Percentiles rank a stretch among this genome's conserved stretches.
Evolutionary conservation across 2,113 vertebrate species (phyloP).

Genomic region (Danionella cerebrum): DNA sequence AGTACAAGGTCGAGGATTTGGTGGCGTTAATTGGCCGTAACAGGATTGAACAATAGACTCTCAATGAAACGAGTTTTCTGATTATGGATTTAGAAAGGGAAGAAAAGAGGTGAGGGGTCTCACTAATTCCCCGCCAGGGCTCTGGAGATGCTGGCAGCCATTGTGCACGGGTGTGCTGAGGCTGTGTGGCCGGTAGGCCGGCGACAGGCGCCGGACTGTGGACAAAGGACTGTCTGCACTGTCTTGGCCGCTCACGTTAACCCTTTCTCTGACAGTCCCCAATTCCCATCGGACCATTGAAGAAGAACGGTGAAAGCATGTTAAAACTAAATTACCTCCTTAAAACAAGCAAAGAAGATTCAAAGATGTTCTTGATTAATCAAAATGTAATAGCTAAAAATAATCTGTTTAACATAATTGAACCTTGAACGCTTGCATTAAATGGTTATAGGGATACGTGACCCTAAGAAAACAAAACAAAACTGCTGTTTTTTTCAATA

Average conservation of each 20-base stretch:
- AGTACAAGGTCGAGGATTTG: conserved; percentile 39
- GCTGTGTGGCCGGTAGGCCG: conserved; percentile 63
- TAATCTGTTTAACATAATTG: too few relatives aligned
- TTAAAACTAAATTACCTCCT: too few relatives aligned
- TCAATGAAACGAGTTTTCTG: conserved; percentile 41
- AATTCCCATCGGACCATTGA: too few relatives aligned
- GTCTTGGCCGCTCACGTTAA: conserved; percentile 35
- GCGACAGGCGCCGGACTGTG: conserved; percentile 69
- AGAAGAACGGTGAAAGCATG: neutral
- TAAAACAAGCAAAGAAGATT: too few relatives aligned
- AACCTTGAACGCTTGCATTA: too few relatives aligned
- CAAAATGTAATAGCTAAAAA: too few relatives aligned
- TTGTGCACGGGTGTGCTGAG: conserved; percentile 40
- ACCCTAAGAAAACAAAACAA: too few relatives aligned
- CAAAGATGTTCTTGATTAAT: too few relatives aligned
- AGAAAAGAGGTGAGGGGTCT: conserved; percentile 13
- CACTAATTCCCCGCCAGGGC: conserved; percentile 47
- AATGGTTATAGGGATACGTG: too few relatives aligned
- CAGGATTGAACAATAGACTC: conserved; percentile 41
- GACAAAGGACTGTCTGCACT: conserved; percentile 73
- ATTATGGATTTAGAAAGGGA: conserved; percentile 31
- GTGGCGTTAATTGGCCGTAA: conserved; percentile 53
- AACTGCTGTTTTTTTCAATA: too few relatives aligned
- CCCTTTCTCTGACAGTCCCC: too few relatives aligned
- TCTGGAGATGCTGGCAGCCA: conserved; percentile 34